Evolutionary conservation across 2,797 vertebrate species (phyloP).

Genomic region (Hoplostethus atlanticus): DNA sequence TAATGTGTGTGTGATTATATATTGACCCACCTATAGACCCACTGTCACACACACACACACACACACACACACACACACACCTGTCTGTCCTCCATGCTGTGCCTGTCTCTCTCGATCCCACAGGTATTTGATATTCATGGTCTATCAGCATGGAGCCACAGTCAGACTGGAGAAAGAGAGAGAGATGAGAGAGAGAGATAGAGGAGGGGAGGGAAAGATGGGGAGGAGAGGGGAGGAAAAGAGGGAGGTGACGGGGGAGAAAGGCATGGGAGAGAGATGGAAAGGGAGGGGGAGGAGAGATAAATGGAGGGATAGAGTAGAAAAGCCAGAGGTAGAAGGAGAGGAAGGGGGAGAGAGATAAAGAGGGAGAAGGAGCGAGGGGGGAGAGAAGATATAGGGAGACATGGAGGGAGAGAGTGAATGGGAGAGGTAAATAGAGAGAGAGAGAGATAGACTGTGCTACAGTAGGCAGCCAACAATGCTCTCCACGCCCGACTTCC

Average conservation of each 20-base stretch:
- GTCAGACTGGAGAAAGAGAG: constrained; percentile 33
- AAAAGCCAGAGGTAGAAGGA: background rate
- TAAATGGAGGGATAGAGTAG: no score
- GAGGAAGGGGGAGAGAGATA: background rate
- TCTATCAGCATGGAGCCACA: constrained; percentile 66
- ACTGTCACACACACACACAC: background rate
- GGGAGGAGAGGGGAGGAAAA: background rate
- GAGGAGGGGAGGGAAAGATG: background rate
- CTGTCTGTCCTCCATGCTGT: constrained; percentile 46
- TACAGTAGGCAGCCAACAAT: constrained; percentile 72
- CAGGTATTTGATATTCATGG: constrained; percentile 79
- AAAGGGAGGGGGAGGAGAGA: background rate
- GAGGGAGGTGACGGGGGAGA: background rate
- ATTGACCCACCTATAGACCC: constrained; percentile 27
- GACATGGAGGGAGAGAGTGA: background rate
- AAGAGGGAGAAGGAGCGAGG: no score
- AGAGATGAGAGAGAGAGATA: background rate
- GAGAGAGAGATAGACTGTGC: constrained; percentile 43
- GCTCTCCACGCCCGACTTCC: constrained; percentile 77
- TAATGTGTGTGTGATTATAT: no score
- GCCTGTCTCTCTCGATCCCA: constrained; percentile 43
- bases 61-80: constrained; percentile 24
- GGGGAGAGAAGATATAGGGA: no score
- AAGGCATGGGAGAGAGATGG: background rate
- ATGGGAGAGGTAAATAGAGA: constrained; percentile 7